Percentiles rank a stretch among this genome's conserved stretches.
These are phyloP conservation scores for Crossaster papposus DNA, from an alignment of 53 echinoderm and acorn worm species.

Conservation along the genomic window DNA sequence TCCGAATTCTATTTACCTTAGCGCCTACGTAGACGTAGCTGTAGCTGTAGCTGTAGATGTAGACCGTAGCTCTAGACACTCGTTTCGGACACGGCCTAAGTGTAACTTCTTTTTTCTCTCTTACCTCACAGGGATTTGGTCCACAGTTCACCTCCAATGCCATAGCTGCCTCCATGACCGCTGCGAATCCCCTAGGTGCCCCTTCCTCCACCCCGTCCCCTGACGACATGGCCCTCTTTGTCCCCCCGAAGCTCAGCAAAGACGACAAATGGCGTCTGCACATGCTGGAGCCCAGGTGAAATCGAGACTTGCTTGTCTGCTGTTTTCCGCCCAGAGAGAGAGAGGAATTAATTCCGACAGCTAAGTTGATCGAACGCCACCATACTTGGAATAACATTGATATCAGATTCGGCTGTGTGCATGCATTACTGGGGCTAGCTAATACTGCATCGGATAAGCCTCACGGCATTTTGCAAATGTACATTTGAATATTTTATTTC, in stretches of 20 bases:
- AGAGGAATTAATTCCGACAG: neutral
- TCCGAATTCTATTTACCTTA: too few species aligned
- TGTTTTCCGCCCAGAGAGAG: neutral
- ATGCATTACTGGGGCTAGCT: too few species aligned
- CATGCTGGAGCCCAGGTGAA: constrained; percentile 80
- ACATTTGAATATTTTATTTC: too few species aligned
- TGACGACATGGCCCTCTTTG: constrained; percentile 74
- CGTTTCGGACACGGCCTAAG: too few species aligned
- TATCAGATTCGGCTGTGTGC: too few species aligned
- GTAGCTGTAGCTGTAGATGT: too few species aligned
- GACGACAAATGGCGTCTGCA: constrained; percentile 93
- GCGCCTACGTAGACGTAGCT: too few species aligned
- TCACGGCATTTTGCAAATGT: too few species aligned
- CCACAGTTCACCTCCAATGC: constrained; percentile 83
- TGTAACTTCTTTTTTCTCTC: neutral
- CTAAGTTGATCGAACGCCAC: neutral
- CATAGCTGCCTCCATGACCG: constrained; percentile 72
- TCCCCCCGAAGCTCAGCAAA: constrained; percentile 88
- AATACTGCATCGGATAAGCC: too few species aligned
- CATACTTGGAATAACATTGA: too few species aligned
- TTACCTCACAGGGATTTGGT: constrained; percentile 69
- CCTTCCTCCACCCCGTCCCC: neutral
- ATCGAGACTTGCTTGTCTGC: neutral
- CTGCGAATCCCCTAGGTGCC: constrained; percentile 21
- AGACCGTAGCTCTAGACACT: too few species aligned